phyloP scores from a whole-genome alignment of 2,888 invertebrate species.

The Scaptomyza flava region DNA sequence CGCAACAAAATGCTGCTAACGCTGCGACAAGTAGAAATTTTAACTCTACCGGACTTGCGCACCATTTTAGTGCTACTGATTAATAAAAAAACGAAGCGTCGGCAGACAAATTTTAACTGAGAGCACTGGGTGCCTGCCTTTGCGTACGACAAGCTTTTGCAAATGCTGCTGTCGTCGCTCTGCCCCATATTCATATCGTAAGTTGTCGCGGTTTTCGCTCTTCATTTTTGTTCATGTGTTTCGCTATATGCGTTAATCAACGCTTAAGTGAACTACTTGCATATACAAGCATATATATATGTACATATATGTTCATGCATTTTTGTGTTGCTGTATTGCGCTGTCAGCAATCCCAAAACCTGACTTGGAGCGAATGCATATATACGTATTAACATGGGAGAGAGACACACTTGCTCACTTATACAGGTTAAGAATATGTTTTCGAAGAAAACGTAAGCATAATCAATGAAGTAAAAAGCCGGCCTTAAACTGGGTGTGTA shows the following conservation, averaged over 20 bases:
- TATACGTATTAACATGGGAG: constrained; percentile 17
- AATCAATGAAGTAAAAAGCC: constrained; percentile 62
- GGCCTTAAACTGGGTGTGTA: constrained; percentile 65
- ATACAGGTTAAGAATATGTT: constrained; percentile 8
- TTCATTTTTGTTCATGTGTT: constrained; percentile 38
- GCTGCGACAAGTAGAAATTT: constrained; percentile 69
- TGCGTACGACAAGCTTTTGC: constrained; percentile 48
- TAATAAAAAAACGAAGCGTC: constrained; percentile 64
- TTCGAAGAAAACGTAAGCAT: constrained; percentile 40
- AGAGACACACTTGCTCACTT: constrained; percentile 15
- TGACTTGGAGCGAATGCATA: constrained; percentile 56
- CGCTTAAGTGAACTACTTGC: constrained; percentile 76
- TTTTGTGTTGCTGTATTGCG: constrained; percentile 16
- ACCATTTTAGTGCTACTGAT: constrained; percentile 80
- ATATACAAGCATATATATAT: constrained; percentile 62
- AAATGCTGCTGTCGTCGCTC: constrained; percentile 29
- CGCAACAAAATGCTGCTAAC: constrained; percentile 64
- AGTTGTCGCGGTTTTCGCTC: constrained; percentile 49
- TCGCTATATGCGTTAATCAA: constrained; percentile 70
- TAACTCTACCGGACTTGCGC: constrained; percentile 80
- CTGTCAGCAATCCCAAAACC: constrained; percentile 49
- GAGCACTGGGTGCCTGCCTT: constrained; percentile 17
- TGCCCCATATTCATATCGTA: constrained; percentile 56
- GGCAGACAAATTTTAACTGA: constrained; percentile 50
- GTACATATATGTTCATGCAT: constrained; percentile 10